A percentile compares a stretch with the other conserved stretches of the same genome.
Conservation (phyloP, 2,888 invertebrate genomes). For the Gryllus longicercus region DNA sequence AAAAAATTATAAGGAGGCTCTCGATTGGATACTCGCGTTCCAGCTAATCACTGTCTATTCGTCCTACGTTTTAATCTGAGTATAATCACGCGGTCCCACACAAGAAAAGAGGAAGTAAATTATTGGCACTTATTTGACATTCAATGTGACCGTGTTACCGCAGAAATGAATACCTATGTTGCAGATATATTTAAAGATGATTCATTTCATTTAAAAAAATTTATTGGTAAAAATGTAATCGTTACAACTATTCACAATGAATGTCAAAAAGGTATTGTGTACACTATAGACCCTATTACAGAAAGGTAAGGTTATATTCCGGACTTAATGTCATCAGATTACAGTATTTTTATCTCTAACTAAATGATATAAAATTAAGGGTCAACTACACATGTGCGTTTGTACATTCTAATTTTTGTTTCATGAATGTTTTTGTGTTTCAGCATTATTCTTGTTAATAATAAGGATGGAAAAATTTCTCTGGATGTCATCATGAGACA, state of each 20-base stretch:
- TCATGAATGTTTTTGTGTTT: constrained; percentile 19
- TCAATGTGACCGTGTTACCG: not conserved
- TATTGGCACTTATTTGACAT: too few species aligned
- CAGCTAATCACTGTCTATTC: too few species aligned
- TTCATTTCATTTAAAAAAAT: constrained; percentile 26
- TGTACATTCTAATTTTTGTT: not conserved
- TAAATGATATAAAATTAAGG: too few species aligned
- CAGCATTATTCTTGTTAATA: constrained; percentile 28
- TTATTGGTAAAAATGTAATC: constrained; percentile 28
- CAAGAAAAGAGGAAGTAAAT: too few species aligned
- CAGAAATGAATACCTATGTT: constrained; percentile 25
- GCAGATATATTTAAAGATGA: constrained; percentile 22
- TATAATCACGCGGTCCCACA: too few species aligned
- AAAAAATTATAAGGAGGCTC: too few species aligned
- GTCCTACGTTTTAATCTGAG: too few species aligned
- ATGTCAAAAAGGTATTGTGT: constrained; percentile 28
- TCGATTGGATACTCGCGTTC: too few species aligned
- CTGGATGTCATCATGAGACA: constrained; percentile 32
- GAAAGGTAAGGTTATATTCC: constrained; percentile 23
- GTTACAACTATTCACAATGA: constrained; percentile 28
- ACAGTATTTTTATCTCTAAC: too few species aligned
- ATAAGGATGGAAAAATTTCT: constrained; percentile 22
- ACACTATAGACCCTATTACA: constrained; percentile 32
- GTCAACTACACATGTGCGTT: not conserved
- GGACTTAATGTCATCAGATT: too few species aligned